phyloP scores from a whole-genome alignment of 2,888 invertebrate species.

The Callimorpha dominula region DNA sequence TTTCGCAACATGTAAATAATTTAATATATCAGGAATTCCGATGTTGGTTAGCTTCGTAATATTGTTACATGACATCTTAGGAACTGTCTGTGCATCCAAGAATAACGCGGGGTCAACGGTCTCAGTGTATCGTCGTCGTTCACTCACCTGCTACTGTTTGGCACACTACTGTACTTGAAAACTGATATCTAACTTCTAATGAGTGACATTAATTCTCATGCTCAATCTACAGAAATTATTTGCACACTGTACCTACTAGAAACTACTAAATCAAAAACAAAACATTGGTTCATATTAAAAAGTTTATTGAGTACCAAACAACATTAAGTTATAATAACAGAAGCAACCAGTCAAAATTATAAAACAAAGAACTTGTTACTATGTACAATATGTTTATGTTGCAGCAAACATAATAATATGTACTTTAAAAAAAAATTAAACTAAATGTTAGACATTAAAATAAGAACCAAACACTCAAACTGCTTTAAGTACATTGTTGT shows the following conservation, averaged over 20 bases:
- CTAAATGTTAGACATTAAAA: conserved; percentile 21
- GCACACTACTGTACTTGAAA: conserved; percentile 72
- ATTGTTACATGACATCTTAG: conserved; percentile 46
- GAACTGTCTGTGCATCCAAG: conserved; percentile 72
- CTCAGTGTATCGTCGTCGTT: conserved; percentile 63
- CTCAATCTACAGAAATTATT: conserved; percentile 27
- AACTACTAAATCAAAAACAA: conserved; percentile 60
- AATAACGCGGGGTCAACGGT: conserved; percentile 78
- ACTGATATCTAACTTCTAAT: conserved; percentile 61
- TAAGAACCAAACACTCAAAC: conserved; percentile 21
- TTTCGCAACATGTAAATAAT: neutral
- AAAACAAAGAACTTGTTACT: conserved; percentile 45
- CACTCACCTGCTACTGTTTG: conserved; percentile 80
- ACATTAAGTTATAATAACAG: conserved; percentile 32
- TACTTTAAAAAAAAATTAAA: neutral
- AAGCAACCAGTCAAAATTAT: conserved; percentile 35
- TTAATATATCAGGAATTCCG: neutral
- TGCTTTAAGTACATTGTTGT: conserved; percentile 29
- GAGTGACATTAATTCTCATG: conserved; percentile 32
- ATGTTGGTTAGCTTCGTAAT: neutral
- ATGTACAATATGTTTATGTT: conserved; percentile 53
- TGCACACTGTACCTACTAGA: conserved; percentile 9
- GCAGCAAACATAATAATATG: conserved; percentile 34
- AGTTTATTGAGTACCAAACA: conserved; percentile 60
- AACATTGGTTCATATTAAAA: conserved; percentile 52